phyloP scores from a whole-genome alignment of 2,888 invertebrate species.

The Cancer borealis region DNA sequence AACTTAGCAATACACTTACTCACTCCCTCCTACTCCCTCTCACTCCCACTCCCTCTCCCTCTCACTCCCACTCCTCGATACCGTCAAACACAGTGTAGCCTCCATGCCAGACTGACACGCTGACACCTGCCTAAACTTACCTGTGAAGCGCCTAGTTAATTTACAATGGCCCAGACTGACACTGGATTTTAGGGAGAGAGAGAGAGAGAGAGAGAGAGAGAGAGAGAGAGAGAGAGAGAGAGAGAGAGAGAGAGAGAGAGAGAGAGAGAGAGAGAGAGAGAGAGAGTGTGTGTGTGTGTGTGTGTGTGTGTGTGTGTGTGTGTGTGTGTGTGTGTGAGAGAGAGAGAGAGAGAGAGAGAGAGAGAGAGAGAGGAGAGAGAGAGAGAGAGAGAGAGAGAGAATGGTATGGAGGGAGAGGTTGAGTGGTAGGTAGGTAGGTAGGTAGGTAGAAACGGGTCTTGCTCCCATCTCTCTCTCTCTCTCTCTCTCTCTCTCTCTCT shows the following conservation, averaged over 20 bases:
- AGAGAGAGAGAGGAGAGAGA: background rate
- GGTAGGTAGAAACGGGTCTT: background rate
- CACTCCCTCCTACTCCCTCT: no score
- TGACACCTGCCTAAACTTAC: slow-evolving; percentile 3
- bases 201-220: slow-evolving; percentile 16
- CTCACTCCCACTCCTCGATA: no score
- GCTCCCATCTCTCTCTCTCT: background rate
- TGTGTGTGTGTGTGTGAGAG: no score
- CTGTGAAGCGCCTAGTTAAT: background rate
- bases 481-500: slow-evolving; percentile 27
- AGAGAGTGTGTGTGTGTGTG: background rate
- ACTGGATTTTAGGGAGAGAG: background rate
- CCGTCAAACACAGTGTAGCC: background rate
- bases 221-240: background rate
- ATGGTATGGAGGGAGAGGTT: background rate
- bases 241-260: slow-evolving; percentile 11
- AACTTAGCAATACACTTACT: background rate
- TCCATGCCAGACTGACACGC: background rate
- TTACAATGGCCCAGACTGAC: slow-evolving; percentile 20
- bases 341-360: background rate
- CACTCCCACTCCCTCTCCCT: no score
- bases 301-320: no score
- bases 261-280: background rate
- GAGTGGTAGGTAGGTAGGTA: background rate
- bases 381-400: slow-evolving; percentile 3